These are phyloP conservation scores for Smithornis capensis DNA, from an alignment of 2,113 vertebrate genomes.

Conservation along the genomic window DNA sequence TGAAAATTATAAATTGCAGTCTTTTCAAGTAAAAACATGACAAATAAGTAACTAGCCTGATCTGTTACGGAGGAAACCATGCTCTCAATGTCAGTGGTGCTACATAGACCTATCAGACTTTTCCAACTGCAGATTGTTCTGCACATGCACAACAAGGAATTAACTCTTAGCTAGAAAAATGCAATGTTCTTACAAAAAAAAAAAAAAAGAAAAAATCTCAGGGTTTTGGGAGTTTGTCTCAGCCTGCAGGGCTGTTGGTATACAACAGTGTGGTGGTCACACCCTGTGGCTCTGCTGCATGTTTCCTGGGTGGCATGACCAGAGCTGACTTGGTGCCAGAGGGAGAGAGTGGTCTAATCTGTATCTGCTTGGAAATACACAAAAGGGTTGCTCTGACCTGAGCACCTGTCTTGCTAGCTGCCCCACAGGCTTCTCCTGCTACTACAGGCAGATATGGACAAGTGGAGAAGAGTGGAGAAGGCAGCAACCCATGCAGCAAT, in stretches of 20 bases:
- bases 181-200: background rate
- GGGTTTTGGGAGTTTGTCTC: background rate
- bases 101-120: background rate
- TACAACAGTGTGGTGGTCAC: background rate
- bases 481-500: background rate
- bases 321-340: background rate
- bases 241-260: background rate
- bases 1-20: background rate
- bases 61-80: background rate
- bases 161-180: background rate
- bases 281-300: background rate
- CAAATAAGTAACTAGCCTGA: background rate
- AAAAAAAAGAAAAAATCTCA: background rate
- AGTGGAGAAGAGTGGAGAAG: background rate
- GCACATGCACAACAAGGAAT: background rate
- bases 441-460: background rate
- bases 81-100: background rate
- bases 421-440: background rate
- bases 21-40: background rate
- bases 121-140: fast-evolving
- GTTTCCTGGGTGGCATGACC: background rate
- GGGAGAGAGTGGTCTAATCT: background rate
- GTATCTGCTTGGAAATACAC: background rate
- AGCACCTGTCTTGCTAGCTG: background rate
- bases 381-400: background rate